Percentiles rank a stretch among this genome's conserved stretches.
These are phyloP conservation scores for Vandiemenella viatica DNA, from an alignment of 2,888 invertebrate species.

Conservation along the genomic window DNA sequence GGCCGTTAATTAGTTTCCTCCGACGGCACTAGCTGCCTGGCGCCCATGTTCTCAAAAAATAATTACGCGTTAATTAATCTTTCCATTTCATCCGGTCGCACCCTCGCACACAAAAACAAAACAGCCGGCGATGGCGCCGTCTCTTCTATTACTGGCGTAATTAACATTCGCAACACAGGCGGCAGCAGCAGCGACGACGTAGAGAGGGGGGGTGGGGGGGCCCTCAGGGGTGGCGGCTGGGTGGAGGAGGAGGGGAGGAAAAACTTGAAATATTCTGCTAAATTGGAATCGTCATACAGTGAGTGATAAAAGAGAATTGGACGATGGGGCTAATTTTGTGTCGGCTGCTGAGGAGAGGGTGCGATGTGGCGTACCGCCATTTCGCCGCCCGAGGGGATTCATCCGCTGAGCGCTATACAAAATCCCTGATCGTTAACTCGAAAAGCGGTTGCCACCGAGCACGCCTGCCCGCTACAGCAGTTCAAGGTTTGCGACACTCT, in stretches of 20 bases:
- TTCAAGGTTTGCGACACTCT: too few relatives aligned
- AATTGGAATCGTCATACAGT: not conserved
- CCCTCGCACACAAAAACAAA: conserved; percentile 18
- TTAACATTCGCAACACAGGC: not conserved
- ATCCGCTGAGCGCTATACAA: too few relatives aligned
- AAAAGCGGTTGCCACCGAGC: too few relatives aligned
- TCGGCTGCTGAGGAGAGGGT: too few relatives aligned
- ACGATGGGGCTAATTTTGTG: too few relatives aligned
- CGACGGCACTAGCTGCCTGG: not conserved
- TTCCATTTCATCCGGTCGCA: conserved; percentile 7
- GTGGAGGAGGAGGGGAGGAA: not conserved
- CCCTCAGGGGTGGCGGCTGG: not conserved
- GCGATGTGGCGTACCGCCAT: too few relatives aligned
- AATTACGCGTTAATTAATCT: conserved; percentile 15
- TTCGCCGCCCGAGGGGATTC: too few relatives aligned
- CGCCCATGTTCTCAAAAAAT: conserved; percentile 7
- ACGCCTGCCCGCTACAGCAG: too few relatives aligned
- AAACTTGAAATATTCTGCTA: too few relatives aligned
- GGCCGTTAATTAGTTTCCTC: too few relatives aligned
- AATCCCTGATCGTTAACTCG: too few relatives aligned
- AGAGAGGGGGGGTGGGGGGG: not conserved
- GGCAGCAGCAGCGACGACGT: not conserved
- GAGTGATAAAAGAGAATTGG: too few relatives aligned
- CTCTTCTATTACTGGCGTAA: not conserved
- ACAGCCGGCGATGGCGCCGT: conserved; percentile 5